These are phyloP conservation scores for Phaedon cochleariae DNA, from an alignment of 2,888 invertebrate genomes.

Conservation along the genomic window DNA sequence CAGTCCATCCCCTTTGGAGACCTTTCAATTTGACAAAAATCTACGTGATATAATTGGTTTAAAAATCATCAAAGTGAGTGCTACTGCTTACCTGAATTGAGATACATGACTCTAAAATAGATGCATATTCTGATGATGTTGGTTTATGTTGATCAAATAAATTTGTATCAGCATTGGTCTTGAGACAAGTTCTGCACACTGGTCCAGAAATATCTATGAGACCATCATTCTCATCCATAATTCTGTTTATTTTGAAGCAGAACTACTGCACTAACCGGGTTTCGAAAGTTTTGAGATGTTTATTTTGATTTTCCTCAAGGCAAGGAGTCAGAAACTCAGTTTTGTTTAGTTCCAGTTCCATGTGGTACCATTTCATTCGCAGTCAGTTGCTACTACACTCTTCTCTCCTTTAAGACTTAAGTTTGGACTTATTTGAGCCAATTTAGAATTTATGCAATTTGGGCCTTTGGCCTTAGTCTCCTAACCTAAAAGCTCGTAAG, in stretches of 20 bases:
- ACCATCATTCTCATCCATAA: conserved; percentile 5
- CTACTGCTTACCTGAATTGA: conserved; percentile 44
- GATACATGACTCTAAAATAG: conserved; percentile 44
- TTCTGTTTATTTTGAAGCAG: not conserved
- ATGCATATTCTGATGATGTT: conserved; percentile 38
- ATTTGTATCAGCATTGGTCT: conserved; percentile 38
- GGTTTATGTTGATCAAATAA: conserved; percentile 43
- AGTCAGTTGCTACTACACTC: no score
- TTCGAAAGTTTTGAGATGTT: no score
- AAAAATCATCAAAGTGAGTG: not conserved
- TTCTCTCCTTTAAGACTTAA: no score
- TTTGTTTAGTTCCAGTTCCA: no score
- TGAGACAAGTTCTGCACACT: conserved; percentile 47
- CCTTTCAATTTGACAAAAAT: conserved; percentile 36
- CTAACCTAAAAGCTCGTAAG: no score
- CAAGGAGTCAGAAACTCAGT: no score
- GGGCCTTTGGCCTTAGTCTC: no score
- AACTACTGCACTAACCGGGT: not conserved
- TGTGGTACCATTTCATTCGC: no score
- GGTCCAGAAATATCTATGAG: conserved; percentile 15
- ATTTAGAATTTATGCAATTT: no score
- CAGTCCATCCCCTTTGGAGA: conserved; percentile 41
- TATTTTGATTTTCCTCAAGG: no score
- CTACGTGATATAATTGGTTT: not conserved
- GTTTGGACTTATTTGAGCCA: no score